phyloP scores from a whole-genome alignment of 2,888 invertebrate genomes.

The Hydriomena furcata region DNA sequence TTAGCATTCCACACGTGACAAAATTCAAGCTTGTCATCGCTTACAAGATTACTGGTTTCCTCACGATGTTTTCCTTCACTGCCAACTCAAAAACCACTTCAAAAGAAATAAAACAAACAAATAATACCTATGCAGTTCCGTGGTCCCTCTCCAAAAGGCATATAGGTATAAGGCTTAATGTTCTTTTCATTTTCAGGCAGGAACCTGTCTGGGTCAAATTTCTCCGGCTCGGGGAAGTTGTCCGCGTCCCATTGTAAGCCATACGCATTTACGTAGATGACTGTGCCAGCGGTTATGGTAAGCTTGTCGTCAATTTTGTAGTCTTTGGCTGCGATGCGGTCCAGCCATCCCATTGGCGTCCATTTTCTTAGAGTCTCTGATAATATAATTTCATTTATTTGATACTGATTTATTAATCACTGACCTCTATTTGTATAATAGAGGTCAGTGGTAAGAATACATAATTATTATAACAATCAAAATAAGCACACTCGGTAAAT shows the following conservation, averaged over 20 bases:
- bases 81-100: no score
- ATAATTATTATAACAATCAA: no score
- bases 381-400: no score
- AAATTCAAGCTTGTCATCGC: no score
- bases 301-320: slow-evolving; percentile 50
- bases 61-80: no score
- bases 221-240: slow-evolving; percentile 76
- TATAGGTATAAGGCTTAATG: slow-evolving; percentile 50
- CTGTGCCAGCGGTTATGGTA: slow-evolving; percentile 47
- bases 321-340: slow-evolving; percentile 43
- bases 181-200: slow-evolving; percentile 77
- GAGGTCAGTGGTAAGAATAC: no score
- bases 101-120: not conserved
- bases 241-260: slow-evolving; percentile 64
- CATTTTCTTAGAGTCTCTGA: slow-evolving; percentile 54
- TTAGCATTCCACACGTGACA: no score
- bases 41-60: no score
- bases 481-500: no score
- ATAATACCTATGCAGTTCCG: slow-evolving; percentile 80
- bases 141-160: slow-evolving; percentile 83
- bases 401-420: no score
- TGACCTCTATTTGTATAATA: no score
- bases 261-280: slow-evolving; percentile 46
- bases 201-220: slow-evolving; percentile 81
- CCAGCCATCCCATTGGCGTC: slow-evolving; percentile 54